phyloP scores from a whole-genome alignment of 2,888 invertebrate species.

The Bibio marci region DNA sequence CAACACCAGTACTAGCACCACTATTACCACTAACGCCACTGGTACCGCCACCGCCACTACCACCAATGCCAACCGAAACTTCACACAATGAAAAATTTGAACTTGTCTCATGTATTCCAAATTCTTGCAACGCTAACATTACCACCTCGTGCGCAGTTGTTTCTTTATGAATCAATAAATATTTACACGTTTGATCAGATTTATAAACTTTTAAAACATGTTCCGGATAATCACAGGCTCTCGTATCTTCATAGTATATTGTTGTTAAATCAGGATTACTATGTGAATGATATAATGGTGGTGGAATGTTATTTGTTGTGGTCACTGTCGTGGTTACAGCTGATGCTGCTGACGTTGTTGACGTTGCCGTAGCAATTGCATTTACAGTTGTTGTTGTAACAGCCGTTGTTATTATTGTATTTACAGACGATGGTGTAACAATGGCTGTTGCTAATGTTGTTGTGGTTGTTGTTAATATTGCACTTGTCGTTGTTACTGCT shows the following conservation, averaged over 20 bases:
- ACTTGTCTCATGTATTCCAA: slow-evolving; percentile 87
- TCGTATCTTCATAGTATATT: slow-evolving; percentile 58
- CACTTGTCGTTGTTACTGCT: neutral
- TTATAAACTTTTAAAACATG: slow-evolving; percentile 93
- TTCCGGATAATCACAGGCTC: slow-evolving; percentile 77
- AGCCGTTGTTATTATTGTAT: slow-evolving; percentile 4
- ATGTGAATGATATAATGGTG: slow-evolving; percentile 61
- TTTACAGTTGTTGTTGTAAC: neutral
- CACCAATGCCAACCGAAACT: slow-evolving; percentile 87
- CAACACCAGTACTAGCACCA: no score
- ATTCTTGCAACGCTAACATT: slow-evolving; percentile 91
- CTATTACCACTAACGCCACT: no score
- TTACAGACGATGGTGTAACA: slow-evolving; percentile 5
- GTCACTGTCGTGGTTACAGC: slow-evolving; percentile 1
- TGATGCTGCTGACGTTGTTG: slow-evolving; percentile 14
- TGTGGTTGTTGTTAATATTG: slow-evolving; percentile 6
- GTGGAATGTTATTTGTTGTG: slow-evolving; percentile 14
- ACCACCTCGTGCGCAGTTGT: slow-evolving; percentile 83
- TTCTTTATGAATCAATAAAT: slow-evolving; percentile 88
- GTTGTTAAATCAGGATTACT: slow-evolving; percentile 79
- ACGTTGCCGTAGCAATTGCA: slow-evolving; percentile 4
- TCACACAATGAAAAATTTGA: slow-evolving; percentile 91
- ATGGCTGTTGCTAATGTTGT: slow-evolving; percentile 7
- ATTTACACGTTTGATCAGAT: slow-evolving; percentile 95
- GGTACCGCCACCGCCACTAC: no score